Evolutionary conservation across 2,888 invertebrate genomes (phyloP), one percentile per base, ranked within the genome.

Genomic region (Eilema depressum): DNA sequence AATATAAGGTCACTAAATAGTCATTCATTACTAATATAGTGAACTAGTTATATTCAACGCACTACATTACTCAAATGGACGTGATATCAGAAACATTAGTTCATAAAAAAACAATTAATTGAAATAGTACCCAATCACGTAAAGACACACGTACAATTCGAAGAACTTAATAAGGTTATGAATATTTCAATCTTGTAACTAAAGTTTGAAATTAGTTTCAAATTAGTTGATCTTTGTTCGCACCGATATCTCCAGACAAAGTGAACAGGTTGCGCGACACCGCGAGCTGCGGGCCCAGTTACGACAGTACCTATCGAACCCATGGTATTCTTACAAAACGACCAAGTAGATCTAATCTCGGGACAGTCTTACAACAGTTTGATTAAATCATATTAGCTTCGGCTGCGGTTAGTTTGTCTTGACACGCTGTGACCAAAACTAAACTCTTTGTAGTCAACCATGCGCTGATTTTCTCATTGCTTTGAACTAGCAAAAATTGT

Each of bases 311-410:
- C n/a, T n/a, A 65, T 67, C 74, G 59, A 75, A 79, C 77, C 80
- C 81, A 85, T 84, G 79, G 82, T 75, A 80, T 85, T 83, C 83
- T 88, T 87, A 85, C 88, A 84, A 86, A 87, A 85, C 74, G 69
- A 72, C 75, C 57, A 65, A 83, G 70, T 77, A 78, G 80, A 85
- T 82, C 77, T 79, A 78, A 76, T 85, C 83, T 80, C 59, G 69
- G 67, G 75, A 78, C 81, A 68, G 82, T 78, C 81, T 88, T 86
- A 83, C 85, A 80, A 86, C 83, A 83, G 79, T 84, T 88, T 78
- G 79, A 83, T 86, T 86, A 81, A 84, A 85, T 84, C 82, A 85
- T 85, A 83, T 88, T 86, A 85, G 86, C 78, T 83, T 81, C 88
- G 83, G 85, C 83, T 84, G 83, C 76, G 85, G 84, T 85, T 74